A percentile compares a stretch with the other conserved stretches of the same genome.
These are phyloP conservation scores for Hipparchia semele DNA, from an alignment of 2,888 invertebrate species.

Conservation along the genomic window DNA sequence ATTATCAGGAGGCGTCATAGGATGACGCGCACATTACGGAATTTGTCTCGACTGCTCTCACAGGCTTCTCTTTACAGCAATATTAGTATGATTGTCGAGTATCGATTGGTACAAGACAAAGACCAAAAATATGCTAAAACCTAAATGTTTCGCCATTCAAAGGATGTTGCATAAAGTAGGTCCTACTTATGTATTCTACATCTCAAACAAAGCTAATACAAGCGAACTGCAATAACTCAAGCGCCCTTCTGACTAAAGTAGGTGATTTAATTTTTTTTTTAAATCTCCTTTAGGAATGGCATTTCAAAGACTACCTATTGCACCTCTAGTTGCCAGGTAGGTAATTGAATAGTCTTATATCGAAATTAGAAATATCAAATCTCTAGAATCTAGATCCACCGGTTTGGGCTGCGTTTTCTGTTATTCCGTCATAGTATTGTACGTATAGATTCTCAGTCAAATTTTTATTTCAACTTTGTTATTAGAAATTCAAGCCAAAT, in stretches of 20 bases:
- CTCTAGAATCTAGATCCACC: no score
- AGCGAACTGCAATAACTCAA: not conserved
- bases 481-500: not conserved
- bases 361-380: no score
- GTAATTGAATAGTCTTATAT: no score
- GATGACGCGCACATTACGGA: slow-evolving; percentile 63
- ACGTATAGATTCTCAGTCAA: no score
- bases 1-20: slow-evolving; percentile 64
- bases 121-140: slow-evolving; percentile 20
- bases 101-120: slow-evolving; percentile 18
- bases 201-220: not conserved
- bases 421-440: no score
- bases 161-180: slow-evolving; percentile 9
- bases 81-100: slow-evolving; percentile 34
- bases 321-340: no score
- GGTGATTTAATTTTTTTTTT: no score
- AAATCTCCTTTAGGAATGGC: no score
- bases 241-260: not conserved
- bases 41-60: slow-evolving; percentile 54
- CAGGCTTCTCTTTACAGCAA: slow-evolving; percentile 22
- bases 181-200: not conserved
- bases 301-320: no score
- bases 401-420: no score
- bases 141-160: slow-evolving; percentile 5
- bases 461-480: not conserved